Evolutionary conservation across 2,113 vertebrate genomes (phyloP).

Genomic region (Cygnus buccinator): DNA sequence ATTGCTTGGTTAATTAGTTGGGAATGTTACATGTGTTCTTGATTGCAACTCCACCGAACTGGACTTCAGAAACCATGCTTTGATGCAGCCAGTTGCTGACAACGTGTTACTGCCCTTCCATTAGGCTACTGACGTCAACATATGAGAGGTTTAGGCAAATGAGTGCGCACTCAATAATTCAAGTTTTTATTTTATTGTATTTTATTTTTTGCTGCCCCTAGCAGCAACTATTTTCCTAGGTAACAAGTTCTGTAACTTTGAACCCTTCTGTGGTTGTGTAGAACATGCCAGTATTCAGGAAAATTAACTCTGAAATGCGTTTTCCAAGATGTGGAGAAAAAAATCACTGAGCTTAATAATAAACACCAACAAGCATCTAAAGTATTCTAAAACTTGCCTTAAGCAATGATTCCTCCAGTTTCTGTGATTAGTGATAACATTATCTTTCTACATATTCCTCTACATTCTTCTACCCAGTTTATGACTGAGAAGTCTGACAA

Average conservation of each 20-base stretch:
- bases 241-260: neutral
- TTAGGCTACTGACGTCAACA: neutral
- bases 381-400: slow-evolving; percentile 57
- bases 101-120: neutral
- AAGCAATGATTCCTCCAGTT: slow-evolving; percentile 1
- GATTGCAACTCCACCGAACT: neutral
- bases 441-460: neutral
- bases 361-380: slow-evolving; percentile 50
- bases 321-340: neutral
- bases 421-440: neutral
- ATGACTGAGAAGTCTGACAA: neutral
- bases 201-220: neutral
- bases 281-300: neutral
- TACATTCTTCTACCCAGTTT: neutral
- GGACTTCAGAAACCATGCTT: neutral
- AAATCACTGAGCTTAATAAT: slow-evolving; percentile 16
- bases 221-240: neutral
- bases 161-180: neutral
- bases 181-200: neutral
- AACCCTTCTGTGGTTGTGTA: neutral
- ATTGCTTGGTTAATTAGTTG: neutral
- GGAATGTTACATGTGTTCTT: neutral
- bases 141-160: neutral
- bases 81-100: neutral
- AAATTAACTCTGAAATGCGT: neutral